A percentile compares a stretch with the other conserved stretches of the same genome.
Conservation (phyloP, 2,113 vertebrate species). For the Hystrix cristata region DNA sequence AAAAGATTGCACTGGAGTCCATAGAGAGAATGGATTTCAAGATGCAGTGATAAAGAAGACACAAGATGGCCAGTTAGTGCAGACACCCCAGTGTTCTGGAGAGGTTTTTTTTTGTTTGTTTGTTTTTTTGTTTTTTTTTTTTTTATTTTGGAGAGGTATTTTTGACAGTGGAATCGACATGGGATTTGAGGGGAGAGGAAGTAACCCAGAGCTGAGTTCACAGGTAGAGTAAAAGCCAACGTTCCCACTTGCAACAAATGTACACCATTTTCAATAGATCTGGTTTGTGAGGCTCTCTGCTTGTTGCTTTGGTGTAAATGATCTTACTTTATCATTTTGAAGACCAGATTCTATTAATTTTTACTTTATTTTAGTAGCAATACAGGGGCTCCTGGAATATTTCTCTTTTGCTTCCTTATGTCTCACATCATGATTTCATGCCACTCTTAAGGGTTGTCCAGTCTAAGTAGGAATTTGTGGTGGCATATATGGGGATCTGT, state of each 20-base stretch:
- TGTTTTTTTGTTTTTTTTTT: too few relatives aligned
- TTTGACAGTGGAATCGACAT: neutral
- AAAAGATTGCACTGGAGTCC: neutral
- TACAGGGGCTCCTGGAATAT: neutral
- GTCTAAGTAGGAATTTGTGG: neutral
- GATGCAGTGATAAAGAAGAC: neutral
- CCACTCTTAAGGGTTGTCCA: neutral
- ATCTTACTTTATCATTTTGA: neutral
- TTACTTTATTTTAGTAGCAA: neutral
- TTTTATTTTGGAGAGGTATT: neutral
- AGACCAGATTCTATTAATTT: neutral
- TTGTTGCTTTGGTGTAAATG: neutral
- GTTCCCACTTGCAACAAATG: neutral
- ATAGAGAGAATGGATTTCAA: neutral
- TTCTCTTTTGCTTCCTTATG: neutral
- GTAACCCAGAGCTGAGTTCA: neutral
- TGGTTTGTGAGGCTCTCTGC: neutral
- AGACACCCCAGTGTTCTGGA: neutral
- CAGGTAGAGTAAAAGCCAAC: neutral
- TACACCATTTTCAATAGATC: neutral
- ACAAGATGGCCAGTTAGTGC: neutral
- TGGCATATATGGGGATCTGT: conserved; percentile 2
- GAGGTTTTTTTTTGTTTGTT: neutral
- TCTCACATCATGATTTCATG: neutral
- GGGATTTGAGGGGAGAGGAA: neutral